These are phyloP conservation scores for Pandemis corylana DNA, from an alignment of 2,888 invertebrate genomes.

Conservation along the genomic window DNA sequence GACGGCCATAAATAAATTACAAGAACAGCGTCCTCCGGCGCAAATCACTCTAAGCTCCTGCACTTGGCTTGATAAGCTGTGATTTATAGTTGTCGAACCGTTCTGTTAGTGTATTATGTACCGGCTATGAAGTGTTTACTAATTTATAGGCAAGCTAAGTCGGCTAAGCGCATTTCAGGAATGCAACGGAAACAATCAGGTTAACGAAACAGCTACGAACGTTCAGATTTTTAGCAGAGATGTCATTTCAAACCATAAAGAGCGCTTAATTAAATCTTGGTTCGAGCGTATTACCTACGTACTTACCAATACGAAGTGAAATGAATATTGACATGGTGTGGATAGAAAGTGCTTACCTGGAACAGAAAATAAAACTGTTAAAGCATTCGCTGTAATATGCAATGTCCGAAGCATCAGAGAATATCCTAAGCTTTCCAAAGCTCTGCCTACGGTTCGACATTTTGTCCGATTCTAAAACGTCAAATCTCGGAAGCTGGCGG, in stretches of 20 bases:
- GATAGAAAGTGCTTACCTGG: conserved; percentile 17
- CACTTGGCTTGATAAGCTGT: conserved; percentile 34
- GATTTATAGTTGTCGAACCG: conserved; percentile 32
- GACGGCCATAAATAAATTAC: conserved; percentile 20
- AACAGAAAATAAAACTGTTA: conserved; percentile 9
- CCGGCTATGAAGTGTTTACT: neutral
- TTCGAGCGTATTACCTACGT: neutral
- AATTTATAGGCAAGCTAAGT: conserved; percentile 11
- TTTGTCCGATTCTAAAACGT: neutral
- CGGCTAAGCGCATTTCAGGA: neutral
- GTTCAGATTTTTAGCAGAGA: neutral
- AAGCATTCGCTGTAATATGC: neutral
- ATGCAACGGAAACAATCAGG: neutral
- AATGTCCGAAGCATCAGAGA: neutral
- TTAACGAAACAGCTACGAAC: neutral
- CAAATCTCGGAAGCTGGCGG: conserved; percentile 5
- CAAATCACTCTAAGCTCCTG: conserved; percentile 33
- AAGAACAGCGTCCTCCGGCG: neutral
- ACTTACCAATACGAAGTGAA: conserved; percentile 7
- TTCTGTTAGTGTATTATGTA: neutral
- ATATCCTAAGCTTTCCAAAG: conserved; percentile 1
- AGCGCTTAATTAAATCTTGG: neutral
- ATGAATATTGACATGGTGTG: neutral
- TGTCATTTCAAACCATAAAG: neutral
- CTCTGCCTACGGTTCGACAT: neutral